phyloP scores from a whole-genome alignment of 2,113 vertebrate species.

The Tachysurus fulvidraco region DNA sequence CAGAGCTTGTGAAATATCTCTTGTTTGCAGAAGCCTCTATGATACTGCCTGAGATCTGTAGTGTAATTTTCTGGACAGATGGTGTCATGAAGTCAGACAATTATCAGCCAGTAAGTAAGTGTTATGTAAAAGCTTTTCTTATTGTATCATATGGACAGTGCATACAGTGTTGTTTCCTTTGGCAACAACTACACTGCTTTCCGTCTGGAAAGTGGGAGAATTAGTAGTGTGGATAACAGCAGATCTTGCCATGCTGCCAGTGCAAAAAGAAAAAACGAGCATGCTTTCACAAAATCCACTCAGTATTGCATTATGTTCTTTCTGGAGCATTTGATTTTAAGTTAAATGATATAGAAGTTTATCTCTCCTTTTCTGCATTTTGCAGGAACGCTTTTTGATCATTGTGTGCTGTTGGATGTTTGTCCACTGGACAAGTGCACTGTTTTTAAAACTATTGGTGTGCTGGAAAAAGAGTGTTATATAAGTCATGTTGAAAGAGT shows the following conservation, averaged over 20 bases:
- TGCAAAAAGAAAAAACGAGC: conserved; percentile 27
- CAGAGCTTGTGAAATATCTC: conserved; percentile 62
- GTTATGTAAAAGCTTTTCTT: conserved; percentile 37
- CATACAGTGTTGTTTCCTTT: conserved; percentile 27
- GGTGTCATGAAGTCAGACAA: conserved; percentile 77
- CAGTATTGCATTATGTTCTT: conserved; percentile 73
- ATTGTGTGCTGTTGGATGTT: conserved; percentile 74
- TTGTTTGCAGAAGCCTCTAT: conserved; percentile 69
- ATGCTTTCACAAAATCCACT: conserved; percentile 55
- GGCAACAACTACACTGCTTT: conserved; percentile 18
- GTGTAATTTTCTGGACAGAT: conserved; percentile 76
- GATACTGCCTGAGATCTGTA: conserved; percentile 72
- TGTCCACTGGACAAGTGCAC: conserved; percentile 55
- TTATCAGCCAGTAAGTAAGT: conserved; percentile 74
- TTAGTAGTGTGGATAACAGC: conserved; percentile 49
- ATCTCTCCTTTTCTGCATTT: conserved; percentile 48
- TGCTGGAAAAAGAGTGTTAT: conserved; percentile 54
- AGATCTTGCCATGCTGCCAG: conserved; percentile 54
- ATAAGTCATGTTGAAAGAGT: conserved; percentile 4
- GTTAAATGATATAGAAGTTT: conserved; percentile 74
- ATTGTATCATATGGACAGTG: conserved; percentile 37
- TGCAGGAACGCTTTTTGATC: conserved; percentile 67
- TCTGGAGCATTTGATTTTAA: conserved; percentile 76
- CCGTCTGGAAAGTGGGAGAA: conserved; percentile 31
- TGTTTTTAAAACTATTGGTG: conserved; percentile 63